Conservation (phyloP, 2,797 vertebrate species). For the Telmatherina bonti region DNA sequence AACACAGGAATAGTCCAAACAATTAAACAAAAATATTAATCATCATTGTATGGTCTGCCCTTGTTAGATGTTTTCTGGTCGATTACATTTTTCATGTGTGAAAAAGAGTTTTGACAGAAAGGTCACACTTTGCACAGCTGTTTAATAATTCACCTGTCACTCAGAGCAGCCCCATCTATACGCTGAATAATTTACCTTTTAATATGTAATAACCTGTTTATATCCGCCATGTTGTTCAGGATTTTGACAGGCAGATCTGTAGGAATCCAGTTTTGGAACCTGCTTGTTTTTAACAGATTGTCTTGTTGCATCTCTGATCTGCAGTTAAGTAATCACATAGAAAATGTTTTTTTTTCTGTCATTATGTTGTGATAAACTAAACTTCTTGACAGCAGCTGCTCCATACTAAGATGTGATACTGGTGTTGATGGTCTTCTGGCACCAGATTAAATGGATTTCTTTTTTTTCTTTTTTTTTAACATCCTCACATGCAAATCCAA, state of each 20-base stretch:
- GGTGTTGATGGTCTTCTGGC: neutral
- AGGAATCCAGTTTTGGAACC: neutral
- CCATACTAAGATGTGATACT: neutral
- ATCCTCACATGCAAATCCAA: neutral
- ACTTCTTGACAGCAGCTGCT: neutral
- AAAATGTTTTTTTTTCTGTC: neutral
- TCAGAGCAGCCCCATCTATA: neutral
- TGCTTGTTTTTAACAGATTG: neutral
- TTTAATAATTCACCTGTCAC: neutral
- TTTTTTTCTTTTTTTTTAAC: neutral
- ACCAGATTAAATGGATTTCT: too few species aligned
- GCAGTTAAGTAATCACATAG: neutral
- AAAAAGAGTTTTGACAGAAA: too few species aligned
- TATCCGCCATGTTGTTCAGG: neutral
- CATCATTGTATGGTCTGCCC: too few species aligned
- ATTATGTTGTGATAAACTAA: neutral
- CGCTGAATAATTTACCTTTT: neutral
- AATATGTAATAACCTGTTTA: neutral
- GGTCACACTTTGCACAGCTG: neutral
- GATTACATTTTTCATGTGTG: too few species aligned
- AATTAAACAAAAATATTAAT: too few species aligned
- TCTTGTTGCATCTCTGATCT: neutral
- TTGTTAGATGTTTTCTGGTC: too few species aligned
- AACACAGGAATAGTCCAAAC: too few species aligned
- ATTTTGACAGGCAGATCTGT: neutral